Percentiles rank a stretch among this genome's conserved stretches.
These are phyloP conservation scores for Cistogaster globosa DNA, from an alignment of 2,888 invertebrate genomes.

Conservation along the genomic window DNA sequence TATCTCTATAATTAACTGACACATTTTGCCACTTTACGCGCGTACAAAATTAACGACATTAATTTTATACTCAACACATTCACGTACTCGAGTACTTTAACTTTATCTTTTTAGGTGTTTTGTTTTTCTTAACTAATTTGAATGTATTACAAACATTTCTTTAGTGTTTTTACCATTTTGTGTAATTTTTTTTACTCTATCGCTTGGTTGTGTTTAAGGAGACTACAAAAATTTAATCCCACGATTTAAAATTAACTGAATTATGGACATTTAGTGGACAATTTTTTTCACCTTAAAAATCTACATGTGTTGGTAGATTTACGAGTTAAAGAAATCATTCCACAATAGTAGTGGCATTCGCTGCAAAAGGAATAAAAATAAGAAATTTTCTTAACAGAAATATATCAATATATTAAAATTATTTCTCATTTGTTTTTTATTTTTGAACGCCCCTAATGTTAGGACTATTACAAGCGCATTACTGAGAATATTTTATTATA, in stretches of 20 bases:
- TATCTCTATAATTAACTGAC: conserved; percentile 66
- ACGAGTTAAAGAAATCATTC: not conserved
- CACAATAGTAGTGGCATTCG: conserved; percentile 26
- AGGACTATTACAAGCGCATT: conserved; percentile 38
- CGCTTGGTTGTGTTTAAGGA: not conserved
- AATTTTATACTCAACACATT: conserved; percentile 33
- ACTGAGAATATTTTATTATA: conserved; percentile 53
- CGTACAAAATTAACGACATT: conserved; percentile 62
- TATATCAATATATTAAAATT: not conserved
- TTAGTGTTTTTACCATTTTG: conserved; percentile 11
- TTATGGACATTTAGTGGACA: conserved; percentile 65
- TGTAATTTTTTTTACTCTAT: conserved; percentile 36
- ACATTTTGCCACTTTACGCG: conserved; percentile 68
- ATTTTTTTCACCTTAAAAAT: conserved; percentile 54
- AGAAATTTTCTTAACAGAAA: not conserved
- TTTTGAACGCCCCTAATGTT: conserved; percentile 11
- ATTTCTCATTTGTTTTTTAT: not conserved
- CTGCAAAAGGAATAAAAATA: not conserved
- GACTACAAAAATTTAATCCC: conserved; percentile 57
- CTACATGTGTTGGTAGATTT: not conserved
- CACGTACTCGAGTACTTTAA: not conserved
- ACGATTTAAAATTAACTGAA: conserved; percentile 66
- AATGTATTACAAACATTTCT: conserved; percentile 42
- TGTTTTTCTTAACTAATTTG: conserved; percentile 15
- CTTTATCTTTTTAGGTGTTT: not conserved